Evolutionary conservation across 2,797 vertebrate species (phyloP), one percentile per base, ranked within the genome.

Genomic region (Eupleurogrammus muticus): DNA sequence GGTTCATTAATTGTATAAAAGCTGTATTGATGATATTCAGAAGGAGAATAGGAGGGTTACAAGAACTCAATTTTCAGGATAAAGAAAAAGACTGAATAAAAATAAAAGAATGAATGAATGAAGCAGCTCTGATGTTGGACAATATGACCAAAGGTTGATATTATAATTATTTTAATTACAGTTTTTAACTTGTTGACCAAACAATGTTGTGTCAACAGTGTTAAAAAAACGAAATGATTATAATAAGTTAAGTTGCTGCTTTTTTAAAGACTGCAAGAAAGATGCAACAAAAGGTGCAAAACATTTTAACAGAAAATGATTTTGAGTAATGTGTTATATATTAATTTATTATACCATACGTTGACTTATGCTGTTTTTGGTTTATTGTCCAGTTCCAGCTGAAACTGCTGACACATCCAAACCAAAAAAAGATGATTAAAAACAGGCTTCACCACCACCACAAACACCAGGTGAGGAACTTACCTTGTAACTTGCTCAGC

Each of bases 401-500:
- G 49, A 50, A 61, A 62, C 71, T 79, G 66, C 8, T 54, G 54
- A 73, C 6, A 52, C 60, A 66, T 64, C 52, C 47, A 82, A 46
- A 71, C 35, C 23, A 38, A 60, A 3, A 79, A 42, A 61, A 34
- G 72, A 73, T 66, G 66, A 63, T 58, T 11, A 5, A 55, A 62
- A 81, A 42, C 17, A 44, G 58, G 44, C 32, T 55, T 53, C 70
- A 67, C 23, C 70, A 69, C 56, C 71, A 54, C 16, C 75, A 74
- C 11, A 77, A 61, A 16, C 81, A 85, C 24, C 83, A 79, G 79
- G 85, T 88, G 81, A 80, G 87, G 74, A 73, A 70, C 94, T 94
- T 94, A 95, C 95, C 95, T 93, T 95, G 93, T 53, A 87, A 62
- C 75, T 93, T 87, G 90, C 87, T 85, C 83, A 90, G 93, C 78